Evolutionary conservation across 1,140 invertebrate genomes (phyloP).

Genomic region (Campoletis sonorensis): DNA sequence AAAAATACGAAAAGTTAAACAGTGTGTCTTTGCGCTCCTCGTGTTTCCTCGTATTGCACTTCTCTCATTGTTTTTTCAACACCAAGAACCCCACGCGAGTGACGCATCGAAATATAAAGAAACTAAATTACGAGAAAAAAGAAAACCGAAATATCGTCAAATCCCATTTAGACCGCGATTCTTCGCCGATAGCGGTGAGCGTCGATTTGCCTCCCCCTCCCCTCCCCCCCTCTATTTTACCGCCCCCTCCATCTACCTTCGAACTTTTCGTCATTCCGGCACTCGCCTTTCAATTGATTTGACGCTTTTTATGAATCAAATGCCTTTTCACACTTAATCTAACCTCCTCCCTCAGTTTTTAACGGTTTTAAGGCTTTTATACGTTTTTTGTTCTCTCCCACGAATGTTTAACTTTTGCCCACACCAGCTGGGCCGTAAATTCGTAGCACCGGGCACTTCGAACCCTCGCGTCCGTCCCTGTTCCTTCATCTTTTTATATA

Average conservation of each 20-base stretch:
- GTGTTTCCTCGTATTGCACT: too few species aligned
- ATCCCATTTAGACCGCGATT: neutral
- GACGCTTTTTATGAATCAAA: too few species aligned
- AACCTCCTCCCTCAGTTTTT: too few species aligned
- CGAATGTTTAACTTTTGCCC: neutral
- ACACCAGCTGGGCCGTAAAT: neutral
- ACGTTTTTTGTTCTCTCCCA: too few species aligned
- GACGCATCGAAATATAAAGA: neutral
- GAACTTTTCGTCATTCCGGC: too few species aligned
- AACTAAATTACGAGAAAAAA: neutral
- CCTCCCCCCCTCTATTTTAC: neutral
- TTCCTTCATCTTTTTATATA: slow-evolving; percentile 5
- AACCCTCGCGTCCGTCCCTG: neutral
- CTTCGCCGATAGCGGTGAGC: neutral
- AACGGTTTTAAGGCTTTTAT: too few species aligned
- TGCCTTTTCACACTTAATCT: too few species aligned
- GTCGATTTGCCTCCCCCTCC: neutral
- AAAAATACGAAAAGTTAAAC: too few species aligned
- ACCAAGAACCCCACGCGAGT: too few species aligned
- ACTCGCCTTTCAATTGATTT: too few species aligned
- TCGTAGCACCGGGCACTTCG: slow-evolving; percentile 2
- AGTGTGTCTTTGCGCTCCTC: too few species aligned
- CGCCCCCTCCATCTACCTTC: neutral
- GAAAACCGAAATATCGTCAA: neutral
- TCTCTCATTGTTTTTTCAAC: too few species aligned